Conservation (phyloP, 2,113 vertebrate species). For the Muscicapa adusta region DNA sequence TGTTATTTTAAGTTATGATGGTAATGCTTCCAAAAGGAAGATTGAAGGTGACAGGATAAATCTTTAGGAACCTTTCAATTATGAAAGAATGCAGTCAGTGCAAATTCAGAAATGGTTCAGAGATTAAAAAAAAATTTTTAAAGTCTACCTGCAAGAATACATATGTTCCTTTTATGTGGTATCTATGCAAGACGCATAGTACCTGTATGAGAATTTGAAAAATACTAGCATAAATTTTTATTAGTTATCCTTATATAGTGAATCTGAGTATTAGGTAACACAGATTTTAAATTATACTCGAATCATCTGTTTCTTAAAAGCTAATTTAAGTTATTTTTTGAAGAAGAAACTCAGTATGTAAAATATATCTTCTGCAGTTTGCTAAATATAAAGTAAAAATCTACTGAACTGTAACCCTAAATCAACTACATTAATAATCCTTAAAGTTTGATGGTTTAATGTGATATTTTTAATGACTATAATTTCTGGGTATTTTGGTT, state of each 20-base stretch:
- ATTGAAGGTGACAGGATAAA: conserved; percentile 39
- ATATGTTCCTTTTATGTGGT: not conserved
- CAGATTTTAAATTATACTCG: not conserved
- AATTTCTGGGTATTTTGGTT: not conserved
- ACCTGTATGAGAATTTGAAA: not conserved
- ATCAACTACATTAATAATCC: not conserved
- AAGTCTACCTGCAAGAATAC: not conserved
- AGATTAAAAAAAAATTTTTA: not conserved
- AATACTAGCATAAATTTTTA: not conserved
- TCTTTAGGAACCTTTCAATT: conserved; percentile 61
- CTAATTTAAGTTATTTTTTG: not conserved
- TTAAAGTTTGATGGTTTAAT: not conserved
- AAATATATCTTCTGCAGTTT: not conserved
- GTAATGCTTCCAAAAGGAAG: conserved; percentile 29
- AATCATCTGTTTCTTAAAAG: not conserved
- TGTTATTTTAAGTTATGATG: conserved; percentile 61
- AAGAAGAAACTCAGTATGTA: not conserved
- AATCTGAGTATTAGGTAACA: not conserved
- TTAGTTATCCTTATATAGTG: not conserved
- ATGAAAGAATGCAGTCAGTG: conserved; percentile 23
- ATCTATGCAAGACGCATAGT: not conserved
- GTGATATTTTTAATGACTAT: not conserved
- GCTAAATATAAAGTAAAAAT: not conserved
- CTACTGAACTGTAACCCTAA: not conserved
- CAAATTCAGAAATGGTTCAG: conserved; percentile 33